A percentile compares a stretch with the other conserved stretches of the same genome.
Evolutionary conservation across 1,140 invertebrate genomes (phyloP).

Genomic region (Atta colombica): DNA sequence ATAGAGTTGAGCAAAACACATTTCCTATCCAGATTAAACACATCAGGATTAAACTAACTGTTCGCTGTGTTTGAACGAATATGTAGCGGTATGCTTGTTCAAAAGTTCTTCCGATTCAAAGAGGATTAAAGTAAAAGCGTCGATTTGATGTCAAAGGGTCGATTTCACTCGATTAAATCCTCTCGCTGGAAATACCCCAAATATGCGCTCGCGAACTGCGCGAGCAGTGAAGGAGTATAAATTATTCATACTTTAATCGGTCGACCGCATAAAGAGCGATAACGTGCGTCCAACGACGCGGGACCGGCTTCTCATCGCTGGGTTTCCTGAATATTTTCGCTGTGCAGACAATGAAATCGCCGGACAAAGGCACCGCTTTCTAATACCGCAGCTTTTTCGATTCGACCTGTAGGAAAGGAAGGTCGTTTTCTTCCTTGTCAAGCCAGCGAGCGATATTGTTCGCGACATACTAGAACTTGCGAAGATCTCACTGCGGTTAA

Average conservation of each 20-base stretch:
- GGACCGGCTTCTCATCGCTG: constrained; percentile 64
- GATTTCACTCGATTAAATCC: constrained; percentile 48
- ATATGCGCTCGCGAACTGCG: constrained; percentile 29
- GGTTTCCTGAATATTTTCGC: constrained; percentile 69
- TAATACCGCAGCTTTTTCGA: constrained; percentile 66
- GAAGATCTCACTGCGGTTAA: neutral
- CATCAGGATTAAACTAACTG: constrained; percentile 53
- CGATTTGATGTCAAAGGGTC: constrained; percentile 57
- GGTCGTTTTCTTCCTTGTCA: constrained; percentile 60
- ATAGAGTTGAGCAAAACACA: constrained; percentile 45
- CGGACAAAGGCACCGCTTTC: constrained; percentile 69
- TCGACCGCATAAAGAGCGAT: constrained; percentile 63
- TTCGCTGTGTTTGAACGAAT: constrained; percentile 9
- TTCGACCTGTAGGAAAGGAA: neutral
- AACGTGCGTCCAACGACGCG: constrained; percentile 56
- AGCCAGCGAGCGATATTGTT: constrained; percentile 63
- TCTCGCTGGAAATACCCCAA: constrained; percentile 53
- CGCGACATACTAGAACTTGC: constrained; percentile 53
- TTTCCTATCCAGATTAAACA: constrained; percentile 48
- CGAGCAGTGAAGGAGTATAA: constrained; percentile 48
- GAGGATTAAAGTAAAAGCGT: constrained; percentile 48
- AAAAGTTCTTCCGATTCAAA: constrained; percentile 29
- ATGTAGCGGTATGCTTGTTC: constrained; percentile 7
- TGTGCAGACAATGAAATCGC: constrained; percentile 69
- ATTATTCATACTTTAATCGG: constrained; percentile 75